Base-by-base conservation (phyloP, 1,140 invertebrate genomes). In the Neelides sp. region DNA sequence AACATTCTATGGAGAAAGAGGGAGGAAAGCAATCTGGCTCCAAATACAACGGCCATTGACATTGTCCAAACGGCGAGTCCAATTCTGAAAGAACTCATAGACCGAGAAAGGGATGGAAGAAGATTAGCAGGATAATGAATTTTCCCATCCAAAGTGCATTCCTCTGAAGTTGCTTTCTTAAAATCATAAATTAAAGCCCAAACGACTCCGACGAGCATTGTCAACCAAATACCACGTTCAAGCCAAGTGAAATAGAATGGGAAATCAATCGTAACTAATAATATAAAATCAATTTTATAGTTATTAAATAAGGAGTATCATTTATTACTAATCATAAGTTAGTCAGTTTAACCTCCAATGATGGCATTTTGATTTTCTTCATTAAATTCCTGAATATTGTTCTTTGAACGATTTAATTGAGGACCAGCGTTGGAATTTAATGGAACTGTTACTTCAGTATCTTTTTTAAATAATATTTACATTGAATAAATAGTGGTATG, bases 1-100 rank as follows among this genome's bases (percentile, higher is more conserved):
- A 42, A 50, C 3, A 50, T 22, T 17, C 35, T 22, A 26, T 50
- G 48, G 17, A 50, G 48, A 23, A 50, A 50, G 20, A n/a, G 47
- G n/a, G 24, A 42, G 36, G 22, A 27, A 8, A 36, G n/a, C 12
- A 50, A 39, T 19, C 48, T 4, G 17, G 48, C 36, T 3, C 40
- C 48, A 22, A 50, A 50, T 4, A 26, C 48, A n/a, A 26, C 19
- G 22, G 48, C 48, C 15, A 50, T 50, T 4, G 26, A 19, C 24
- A 42, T 42, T 28, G 48, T 50, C 48, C 48, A 50, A 5, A 50
- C 10, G 15, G 19, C 4, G 15, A 4, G 24, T 26, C 48, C 48
- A n/a, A 50, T 17, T 4, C 48, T 19, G 20, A 50, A 50, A 3
- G 27, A 36, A 28, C 48, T 50, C 48, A 50, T 50, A 23, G 48